Conservation (phyloP, 2,113 vertebrate species). For the Rhynchopsitta pachyrhyncha region DNA sequence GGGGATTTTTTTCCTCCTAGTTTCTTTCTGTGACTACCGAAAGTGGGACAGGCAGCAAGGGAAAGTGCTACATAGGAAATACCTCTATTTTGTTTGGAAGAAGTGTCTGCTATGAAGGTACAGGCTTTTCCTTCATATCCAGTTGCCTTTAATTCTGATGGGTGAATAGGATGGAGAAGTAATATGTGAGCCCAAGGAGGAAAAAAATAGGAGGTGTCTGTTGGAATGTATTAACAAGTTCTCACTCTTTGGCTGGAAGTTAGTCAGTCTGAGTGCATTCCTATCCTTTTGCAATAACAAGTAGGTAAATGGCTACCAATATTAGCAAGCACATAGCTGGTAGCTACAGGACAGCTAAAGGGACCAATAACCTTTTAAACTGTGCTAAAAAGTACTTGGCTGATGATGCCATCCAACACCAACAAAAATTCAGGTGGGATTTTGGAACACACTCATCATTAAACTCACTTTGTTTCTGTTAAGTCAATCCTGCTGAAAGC, state of each 20-base stretch:
- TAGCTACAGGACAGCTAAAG: not conserved
- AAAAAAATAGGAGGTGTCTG: not conserved
- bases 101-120: not conserved
- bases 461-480: not conserved
- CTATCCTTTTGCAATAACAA: not conserved
- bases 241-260: not conserved
- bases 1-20: not conserved
- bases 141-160: not conserved
- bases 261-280: not conserved
- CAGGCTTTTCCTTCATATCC: not conserved
- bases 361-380: not conserved
- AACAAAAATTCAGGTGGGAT: not conserved
- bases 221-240: not conserved
- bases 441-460: not conserved
- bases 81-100: not conserved
- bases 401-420: not conserved
- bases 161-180: not conserved
- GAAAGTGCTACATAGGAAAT: not conserved
- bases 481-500: not conserved
- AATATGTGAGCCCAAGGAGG: not conserved
- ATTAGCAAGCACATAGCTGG: not conserved
- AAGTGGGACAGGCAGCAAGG: not conserved
- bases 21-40: not conserved
- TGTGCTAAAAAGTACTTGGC: not conserved
- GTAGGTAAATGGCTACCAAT: not conserved